A percentile compares a stretch with the other conserved stretches of the same genome.
Conservation (phyloP, 2,888 invertebrate genomes). For the Empis stercorea region DNA sequence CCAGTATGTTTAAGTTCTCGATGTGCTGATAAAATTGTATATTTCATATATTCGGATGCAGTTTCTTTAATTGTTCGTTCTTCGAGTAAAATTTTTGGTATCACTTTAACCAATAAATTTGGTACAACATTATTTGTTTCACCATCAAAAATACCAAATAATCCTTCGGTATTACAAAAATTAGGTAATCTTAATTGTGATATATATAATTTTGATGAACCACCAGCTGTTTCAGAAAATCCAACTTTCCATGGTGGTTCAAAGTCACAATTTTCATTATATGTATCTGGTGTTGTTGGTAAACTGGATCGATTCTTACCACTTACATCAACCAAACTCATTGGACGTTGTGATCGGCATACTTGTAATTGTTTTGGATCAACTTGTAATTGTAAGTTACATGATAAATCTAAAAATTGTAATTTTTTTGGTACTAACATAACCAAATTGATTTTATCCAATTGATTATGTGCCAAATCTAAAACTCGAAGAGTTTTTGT, state of each 20-base stretch:
- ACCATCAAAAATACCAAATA: constrained; percentile 74
- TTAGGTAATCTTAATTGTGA: constrained; percentile 64
- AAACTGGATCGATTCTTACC: constrained; percentile 59
- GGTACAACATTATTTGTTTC: constrained; percentile 59
- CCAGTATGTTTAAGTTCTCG: constrained; percentile 62
- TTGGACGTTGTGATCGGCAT: constrained; percentile 64
- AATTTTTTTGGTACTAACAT: constrained; percentile 66
- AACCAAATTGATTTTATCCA: constrained; percentile 65
- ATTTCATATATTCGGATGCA: constrained; percentile 69
- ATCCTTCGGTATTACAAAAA: constrained; percentile 67
- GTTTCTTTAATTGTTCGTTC: constrained; percentile 72
- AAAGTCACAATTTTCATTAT: constrained; percentile 43
- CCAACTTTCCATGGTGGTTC: constrained; percentile 68
- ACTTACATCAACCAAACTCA: constrained; percentile 74
- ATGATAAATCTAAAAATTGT: constrained; percentile 73
- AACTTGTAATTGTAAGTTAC: constrained; percentile 68
- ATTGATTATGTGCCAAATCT: constrained; percentile 74
- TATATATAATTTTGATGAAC: constrained; percentile 57
- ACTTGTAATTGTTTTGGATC: constrained; percentile 70
- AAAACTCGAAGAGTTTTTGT: constrained; percentile 61
- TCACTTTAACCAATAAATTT: constrained; percentile 54
- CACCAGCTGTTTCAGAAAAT: constrained; percentile 74
- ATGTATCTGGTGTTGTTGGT: constrained; percentile 41
- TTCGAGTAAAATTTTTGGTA: constrained; percentile 67
- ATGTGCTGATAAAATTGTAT: constrained; percentile 67